Evolutionary conservation across 35 echinoderm and acorn worm genomes (phyloP), one percentile per base, ranked within the genome.

Genomic region (Diadema setosum): DNA sequence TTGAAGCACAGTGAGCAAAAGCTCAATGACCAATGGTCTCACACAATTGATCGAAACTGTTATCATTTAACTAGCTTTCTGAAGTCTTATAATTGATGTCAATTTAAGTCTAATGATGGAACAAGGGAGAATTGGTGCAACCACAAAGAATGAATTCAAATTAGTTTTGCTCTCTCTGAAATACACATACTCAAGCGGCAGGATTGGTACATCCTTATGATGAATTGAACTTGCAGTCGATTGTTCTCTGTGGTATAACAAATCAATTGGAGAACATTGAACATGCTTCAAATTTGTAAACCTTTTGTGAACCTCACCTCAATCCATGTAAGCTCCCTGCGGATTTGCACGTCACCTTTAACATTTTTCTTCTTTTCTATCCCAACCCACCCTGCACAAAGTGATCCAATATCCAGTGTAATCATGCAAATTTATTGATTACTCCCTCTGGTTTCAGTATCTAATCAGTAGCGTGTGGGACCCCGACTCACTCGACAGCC

Each of bases 381-480:
- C 30, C n/a, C n/a, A n/a, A n/a, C n/a, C n/a, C 48, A 52, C 9
- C 48, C n/a, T 52, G 9, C n/a, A 11, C n/a, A n/a, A 52, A 52
- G n/a, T 52, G 48, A n/a, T 52, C 48, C n/a, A 52, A 11, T 52
- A n/a, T 52, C 48, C 48, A 52, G n/a, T 11, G n/a, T 52, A 52
- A 52, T 52, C 48, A 52, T 52, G 9, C 9, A 52, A 11, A 11
- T 52, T 52, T 52, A 11, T 52, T 52, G 9, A 11, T 52, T 11
- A 9, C 48, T 52, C n/a, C 48, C 48, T 52, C 48, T n/a, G 48
- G 9, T 52, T 52, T 52, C 93, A 92, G 85, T 96, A 88, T 58
- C 50, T 96, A 37, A 90, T 90, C 42, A 86, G 87, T 61, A 97
- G 95, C 64, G 94, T 97, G n/a, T 90, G 82, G 70, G 95, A 97